Evolutionary conservation across 2,797 vertebrate species (phyloP).

Genomic region (Florisuga fusca): DNA sequence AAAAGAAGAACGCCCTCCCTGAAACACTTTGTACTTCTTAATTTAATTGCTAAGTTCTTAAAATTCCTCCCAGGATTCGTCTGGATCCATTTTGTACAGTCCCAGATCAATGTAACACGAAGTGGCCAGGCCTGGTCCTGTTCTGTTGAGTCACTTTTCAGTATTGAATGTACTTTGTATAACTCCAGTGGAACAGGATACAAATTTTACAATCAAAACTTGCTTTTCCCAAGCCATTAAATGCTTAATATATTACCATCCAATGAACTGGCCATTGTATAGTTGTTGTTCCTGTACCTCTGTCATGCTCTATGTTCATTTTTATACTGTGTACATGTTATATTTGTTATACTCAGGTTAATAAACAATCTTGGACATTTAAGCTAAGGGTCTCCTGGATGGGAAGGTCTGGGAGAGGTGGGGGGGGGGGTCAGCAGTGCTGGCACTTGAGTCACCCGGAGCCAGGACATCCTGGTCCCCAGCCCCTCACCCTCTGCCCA

Average conservation of each 20-base stretch:
- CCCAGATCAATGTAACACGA: constrained; percentile 25
- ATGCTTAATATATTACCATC: constrained; percentile 61
- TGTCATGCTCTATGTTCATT: constrained; percentile 76
- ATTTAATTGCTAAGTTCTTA: constrained; percentile 63
- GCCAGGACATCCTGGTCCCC: neutral
- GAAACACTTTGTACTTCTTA: constrained; percentile 62
- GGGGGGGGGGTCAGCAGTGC: neutral
- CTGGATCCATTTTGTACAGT: constrained; percentile 62
- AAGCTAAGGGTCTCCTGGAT: neutral
- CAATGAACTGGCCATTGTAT: constrained; percentile 44
- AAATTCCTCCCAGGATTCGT: constrained; percentile 31
- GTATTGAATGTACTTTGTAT: constrained; percentile 94
- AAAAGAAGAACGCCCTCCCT: constrained; percentile 9
- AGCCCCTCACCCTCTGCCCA: neutral
- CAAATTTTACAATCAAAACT: constrained; percentile 80
- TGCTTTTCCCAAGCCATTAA: constrained; percentile 76
- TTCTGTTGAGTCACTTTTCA: constrained; percentile 59
- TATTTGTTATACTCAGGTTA: constrained; percentile 87
- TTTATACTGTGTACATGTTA: constrained; percentile 83
- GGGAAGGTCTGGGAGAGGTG: neutral
- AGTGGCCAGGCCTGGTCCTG: constrained; percentile 8
- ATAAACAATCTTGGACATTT: constrained; percentile 82
- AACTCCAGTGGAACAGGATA: constrained; percentile 79
- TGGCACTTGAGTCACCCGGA: neutral
- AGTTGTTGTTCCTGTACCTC: constrained; percentile 70